Evolutionary conservation across 2,888 invertebrate genomes (phyloP), one percentile per base, ranked within the genome.

Genomic region (Parasteatoda lunata): DNA sequence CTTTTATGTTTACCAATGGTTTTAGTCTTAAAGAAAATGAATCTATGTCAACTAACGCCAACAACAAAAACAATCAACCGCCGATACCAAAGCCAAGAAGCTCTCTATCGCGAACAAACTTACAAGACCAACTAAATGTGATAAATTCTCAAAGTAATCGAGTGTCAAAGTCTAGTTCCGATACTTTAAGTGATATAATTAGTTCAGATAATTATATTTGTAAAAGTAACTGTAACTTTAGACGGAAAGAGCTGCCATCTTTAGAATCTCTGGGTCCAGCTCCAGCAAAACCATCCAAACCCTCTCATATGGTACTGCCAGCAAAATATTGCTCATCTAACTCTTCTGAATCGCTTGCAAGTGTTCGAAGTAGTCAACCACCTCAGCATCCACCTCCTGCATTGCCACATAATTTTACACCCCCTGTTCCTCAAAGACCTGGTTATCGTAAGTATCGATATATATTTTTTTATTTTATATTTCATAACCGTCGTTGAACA

Each of bases 171-270:
- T 64, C 48, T n/a, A 72, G 59, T 13, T 49, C 71, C 4, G 69
- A 79, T 9, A 47, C 73, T 9, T 52, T 68, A 11, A 59, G 51
- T 45, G 52, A 75, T 6, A 49, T 86, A 48, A 79, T 79, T 3
- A 78, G 52, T 51, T 83, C 88, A 9, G 88, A 88, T 59, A 88
- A 88, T 49, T 88, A 88, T 15, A 73, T 88, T 8, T 88, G 88
- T 51, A 83, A 83, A 59, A 73, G 81, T 51, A 77, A 64, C 15
- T 73, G 86, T 59, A 87, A 87, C 51, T 83, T 83, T 13, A 71
- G 70, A 15, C 75, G 81, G 52, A 84, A 65, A 72, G 73, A 77
- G 30, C 80, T 88, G 7, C 88, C 88, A 7, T 13, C 84, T 15
- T 45, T 52, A 5, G 88, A 84, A 52, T 66, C 51, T 9, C 76